These are phyloP conservation scores for Pimpla rufipes DNA, from an alignment of 2,888 invertebrate genomes.

Conservation along the genomic window DNA sequence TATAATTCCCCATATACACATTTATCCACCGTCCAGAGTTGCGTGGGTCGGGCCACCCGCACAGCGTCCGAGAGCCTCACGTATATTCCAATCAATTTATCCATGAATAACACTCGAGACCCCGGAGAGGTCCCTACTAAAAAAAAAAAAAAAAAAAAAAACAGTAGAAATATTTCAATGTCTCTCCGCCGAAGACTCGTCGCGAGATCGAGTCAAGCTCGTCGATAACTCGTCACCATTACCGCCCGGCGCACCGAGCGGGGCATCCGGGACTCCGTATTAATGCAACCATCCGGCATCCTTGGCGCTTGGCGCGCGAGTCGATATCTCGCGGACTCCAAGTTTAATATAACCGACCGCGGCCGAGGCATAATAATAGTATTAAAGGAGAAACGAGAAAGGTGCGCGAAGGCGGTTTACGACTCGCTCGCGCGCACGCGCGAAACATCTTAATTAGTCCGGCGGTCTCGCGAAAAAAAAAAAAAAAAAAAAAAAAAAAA, in stretches of 20 bases:
- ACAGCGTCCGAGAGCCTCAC: constrained; percentile 7
- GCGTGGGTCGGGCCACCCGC: constrained; percentile 34
- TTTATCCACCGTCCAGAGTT: background rate
- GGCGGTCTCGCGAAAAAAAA: constrained; percentile 31
- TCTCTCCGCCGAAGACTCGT: background rate
- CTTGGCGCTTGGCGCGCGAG: constrained; percentile 29
- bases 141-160: constrained; percentile 4
- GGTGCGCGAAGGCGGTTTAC: constrained; percentile 30
- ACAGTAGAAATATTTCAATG: background rate
- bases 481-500: constrained; percentile 6
- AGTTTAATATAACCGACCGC: constrained; percentile 35
- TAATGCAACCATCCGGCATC: constrained; percentile 13
- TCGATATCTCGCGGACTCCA: constrained; percentile 44
- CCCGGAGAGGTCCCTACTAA: background rate
- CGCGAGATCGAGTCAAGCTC: background rate
- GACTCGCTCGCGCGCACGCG: constrained; percentile 22
- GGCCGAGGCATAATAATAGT: constrained; percentile 17
- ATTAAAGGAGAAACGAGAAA: constrained; percentile 47
- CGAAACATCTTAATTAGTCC: constrained; percentile 62
- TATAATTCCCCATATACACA: background rate
- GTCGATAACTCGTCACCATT: constrained; percentile 16
- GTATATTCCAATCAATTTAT: constrained; percentile 18
- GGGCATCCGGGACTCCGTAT: background rate
- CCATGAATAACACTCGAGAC: constrained; percentile 6
- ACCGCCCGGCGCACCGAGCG: no score